Conservation (phyloP, 1,140 invertebrate species). For the Sitobion miscanthi region DNA sequence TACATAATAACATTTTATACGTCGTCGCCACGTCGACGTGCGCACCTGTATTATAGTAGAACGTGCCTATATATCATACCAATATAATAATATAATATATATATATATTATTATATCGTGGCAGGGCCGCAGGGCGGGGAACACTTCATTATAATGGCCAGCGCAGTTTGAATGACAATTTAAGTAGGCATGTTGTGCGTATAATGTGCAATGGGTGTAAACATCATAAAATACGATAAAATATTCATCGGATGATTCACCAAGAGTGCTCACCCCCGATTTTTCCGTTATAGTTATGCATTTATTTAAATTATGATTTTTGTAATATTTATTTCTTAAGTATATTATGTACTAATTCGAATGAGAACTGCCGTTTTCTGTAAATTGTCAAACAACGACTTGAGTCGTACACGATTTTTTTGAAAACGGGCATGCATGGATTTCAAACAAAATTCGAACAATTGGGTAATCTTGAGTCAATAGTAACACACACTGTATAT, state of each 20-base stretch:
- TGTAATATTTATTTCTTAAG: background rate
- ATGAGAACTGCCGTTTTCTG: no score
- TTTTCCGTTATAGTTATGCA: background rate
- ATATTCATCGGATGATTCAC: background rate
- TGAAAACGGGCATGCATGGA: background rate
- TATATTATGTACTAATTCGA: background rate
- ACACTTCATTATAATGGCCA: background rate
- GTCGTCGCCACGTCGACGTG: background rate
- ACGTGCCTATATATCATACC: background rate
- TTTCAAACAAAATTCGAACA: background rate
- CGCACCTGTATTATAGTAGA: background rate
- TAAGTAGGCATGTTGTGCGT: background rate
- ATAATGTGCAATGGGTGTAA: background rate
- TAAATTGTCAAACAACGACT: no score
- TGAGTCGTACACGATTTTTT: background rate
- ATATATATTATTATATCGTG: background rate
- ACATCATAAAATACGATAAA: background rate
- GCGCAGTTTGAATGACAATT: background rate
- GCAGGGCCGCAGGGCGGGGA: background rate
- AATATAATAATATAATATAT: background rate
- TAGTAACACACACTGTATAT: no score
- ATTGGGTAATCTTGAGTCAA: no score
- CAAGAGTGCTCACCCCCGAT: background rate
- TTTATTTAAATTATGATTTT: background rate
- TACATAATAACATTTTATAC: background rate